Base-by-base conservation (phyloP, 64 coral and sea anemone species). In the Dendrophyllia cribrosa region DNA sequence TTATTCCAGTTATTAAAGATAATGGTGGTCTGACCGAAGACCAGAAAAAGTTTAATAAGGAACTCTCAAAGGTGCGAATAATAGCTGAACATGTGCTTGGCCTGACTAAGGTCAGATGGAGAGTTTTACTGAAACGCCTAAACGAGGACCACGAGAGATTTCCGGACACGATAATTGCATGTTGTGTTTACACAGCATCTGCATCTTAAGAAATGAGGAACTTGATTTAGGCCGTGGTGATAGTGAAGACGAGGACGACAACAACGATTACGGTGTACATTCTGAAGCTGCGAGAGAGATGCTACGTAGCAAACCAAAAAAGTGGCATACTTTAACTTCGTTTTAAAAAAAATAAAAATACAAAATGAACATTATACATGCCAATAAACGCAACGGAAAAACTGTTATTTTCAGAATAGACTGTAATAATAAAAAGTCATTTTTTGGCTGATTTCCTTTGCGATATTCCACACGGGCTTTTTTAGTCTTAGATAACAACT, bases 1-100 rank as follows among this genome's bases (percentile, higher is more conserved):
- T 89, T 83, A 43, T 94, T 19, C 86, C 86, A 87, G 83, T 87
- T 34, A 67, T 93, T 12, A 93, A 93, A 64, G 91, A 94, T 22
- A 94, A 76, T 94, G 88, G 93, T 74, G 22, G 74, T 5, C 75
- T 95, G 14, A 68, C 69, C 59, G 21, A 56, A 46, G 78, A 91
- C 51, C 89, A 91, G 81, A 92, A 92, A 74, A 91, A 84, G 69
- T 87, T 78, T 45, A 93, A 79, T 65, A 67, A 72, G 21, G 91
- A 93, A 52, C 70, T 93, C 43, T 86, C 91, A 20, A 93, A 93
- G 43, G 91, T 73, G 50, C 5, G 82, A 67, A 87, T 87, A 43
- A 21, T 87, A 16, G 76, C 83, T 51, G 91, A 93, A 23, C 91
- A 93, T 78, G 83, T 82, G 20, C 87, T 87, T 87, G 89, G 89